Evolutionary conservation across 2,888 invertebrate species (phyloP), one percentile per base, ranked within the genome.

Genomic region (Xanthia icteritia): DNA sequence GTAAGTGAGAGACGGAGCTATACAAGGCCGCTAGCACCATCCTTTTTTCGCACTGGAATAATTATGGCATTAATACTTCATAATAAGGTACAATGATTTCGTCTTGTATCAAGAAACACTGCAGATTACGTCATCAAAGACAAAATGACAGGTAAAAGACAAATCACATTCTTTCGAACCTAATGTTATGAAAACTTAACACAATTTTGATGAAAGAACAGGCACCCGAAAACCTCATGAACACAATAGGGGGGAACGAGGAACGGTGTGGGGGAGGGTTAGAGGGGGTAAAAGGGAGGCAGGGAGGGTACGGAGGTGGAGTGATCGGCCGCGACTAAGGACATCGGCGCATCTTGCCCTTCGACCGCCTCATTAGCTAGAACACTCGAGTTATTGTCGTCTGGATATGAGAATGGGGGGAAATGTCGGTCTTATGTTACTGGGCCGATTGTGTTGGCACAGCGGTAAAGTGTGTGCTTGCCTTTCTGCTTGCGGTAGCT

Each of bases 241-340:
- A 85, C 86, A 88, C 89, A 90, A 89, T 89, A 89, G 86, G 88
- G 82, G 76, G 79, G 78, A 77, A 76, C 67, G 84, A 83, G 86
- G 76, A 4, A 11, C 65, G 77, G 83, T 73, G 45, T 77, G 76
- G 77, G n/a, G n/a, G 76, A 63, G 13, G 70, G 67, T 3, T 2
- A 39, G 39, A n/a, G 31, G 60, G 54, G 79, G 11, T 84, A 69
- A 75, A 83, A 70, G 82, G 77, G 70, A 36, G 51, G 39, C 3
- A 73, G 70, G 79, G 68, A 58, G 77, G 83, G 78, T 83, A 89
- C 91, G 81, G 87, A 89, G 91, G 93, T 92, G 92, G 92, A 94
- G 94, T 93, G 93, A 94, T 94, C 93, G 92, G 92, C 91, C 93
- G 89, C 89, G 88, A 86, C 89, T 92, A 92, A 92, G 94, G 94